Evolutionary conservation across 2,113 vertebrate species (phyloP).

Genomic region (Trichomycterus rosablanca): DNA sequence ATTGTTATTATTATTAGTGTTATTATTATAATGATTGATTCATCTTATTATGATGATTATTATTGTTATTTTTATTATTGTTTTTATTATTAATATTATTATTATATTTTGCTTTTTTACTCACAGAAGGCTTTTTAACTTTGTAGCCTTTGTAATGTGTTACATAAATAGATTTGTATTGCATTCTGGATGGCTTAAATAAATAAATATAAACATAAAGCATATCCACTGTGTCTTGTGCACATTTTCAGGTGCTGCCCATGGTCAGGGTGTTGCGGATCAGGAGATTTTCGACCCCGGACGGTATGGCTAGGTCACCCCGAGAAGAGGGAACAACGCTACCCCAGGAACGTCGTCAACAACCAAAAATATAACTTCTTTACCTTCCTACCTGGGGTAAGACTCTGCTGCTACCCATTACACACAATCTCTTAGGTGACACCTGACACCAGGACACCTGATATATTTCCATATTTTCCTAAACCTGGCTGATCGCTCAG

Average conservation of each 20-base stretch:
- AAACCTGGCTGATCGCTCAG: not conserved
- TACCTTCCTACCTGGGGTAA: constrained; percentile 90
- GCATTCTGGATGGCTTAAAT: too few species aligned
- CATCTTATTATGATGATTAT: too few species aligned
- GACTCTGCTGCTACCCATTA: constrained; percentile 30
- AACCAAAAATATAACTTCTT: constrained; percentile 99
- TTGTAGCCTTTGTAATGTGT: too few species aligned
- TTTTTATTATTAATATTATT: too few species aligned
- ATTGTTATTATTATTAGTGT: too few species aligned
- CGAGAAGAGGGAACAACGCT: constrained; percentile 93
- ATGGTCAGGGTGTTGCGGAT: constrained; percentile 87
- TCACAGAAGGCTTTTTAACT: too few species aligned
- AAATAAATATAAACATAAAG: too few species aligned
- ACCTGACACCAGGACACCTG: not conserved
- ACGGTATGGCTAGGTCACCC: constrained; percentile 95
- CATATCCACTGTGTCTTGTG: too few species aligned
- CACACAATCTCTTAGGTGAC: not conserved
- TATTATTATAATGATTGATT: too few species aligned
- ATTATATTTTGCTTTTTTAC: too few species aligned
- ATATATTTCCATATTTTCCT: constrained; percentile 23
- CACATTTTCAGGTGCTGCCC: constrained; percentile 80
- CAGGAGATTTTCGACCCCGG: constrained; percentile 86
- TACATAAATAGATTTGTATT: too few species aligned
- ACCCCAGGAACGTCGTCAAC: constrained; percentile 96
- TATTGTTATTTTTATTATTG: too few species aligned